A percentile compares a stretch with the other conserved stretches of the same genome.
These are phyloP conservation scores for Eolophus roseicapilla DNA, from an alignment of 2,113 vertebrate species.

Conservation along the genomic window DNA sequence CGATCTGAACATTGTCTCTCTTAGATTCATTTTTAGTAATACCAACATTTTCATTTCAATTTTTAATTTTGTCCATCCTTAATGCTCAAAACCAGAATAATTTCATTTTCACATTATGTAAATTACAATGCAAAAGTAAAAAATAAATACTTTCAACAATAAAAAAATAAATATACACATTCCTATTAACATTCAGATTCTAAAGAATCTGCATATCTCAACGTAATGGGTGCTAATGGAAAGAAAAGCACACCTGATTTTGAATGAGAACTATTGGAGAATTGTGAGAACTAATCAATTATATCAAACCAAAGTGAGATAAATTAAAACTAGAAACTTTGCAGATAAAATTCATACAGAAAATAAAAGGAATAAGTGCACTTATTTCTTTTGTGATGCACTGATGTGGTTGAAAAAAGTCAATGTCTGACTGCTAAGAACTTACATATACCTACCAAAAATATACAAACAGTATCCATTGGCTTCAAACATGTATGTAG, in stretches of 20 bases:
- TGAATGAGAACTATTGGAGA: neutral
- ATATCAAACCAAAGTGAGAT: neutral
- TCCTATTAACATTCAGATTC: neutral
- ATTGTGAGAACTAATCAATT: neutral
- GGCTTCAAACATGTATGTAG: neutral
- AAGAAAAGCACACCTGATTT: neutral
- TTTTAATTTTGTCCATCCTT: neutral
- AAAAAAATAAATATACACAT: neutral
- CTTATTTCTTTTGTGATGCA: neutral
- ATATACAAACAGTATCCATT: neutral
- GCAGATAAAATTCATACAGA: neutral
- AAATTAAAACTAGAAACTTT: neutral
- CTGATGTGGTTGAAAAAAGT: neutral
- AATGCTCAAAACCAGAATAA: neutral
- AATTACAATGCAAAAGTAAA: neutral
- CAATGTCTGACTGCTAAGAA: neutral
- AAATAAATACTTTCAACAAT: neutral
- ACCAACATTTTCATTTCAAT: neutral
- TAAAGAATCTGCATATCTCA: neutral
- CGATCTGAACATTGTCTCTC: neutral
- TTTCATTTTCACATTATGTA: neutral
- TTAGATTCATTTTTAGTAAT: neutral
- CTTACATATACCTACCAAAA: neutral
- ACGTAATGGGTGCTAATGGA: neutral
- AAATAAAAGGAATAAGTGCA: neutral